These are phyloP conservation scores for Amphiprion percula DNA, from an alignment of 2,113 vertebrate species.

Conservation along the genomic window DNA sequence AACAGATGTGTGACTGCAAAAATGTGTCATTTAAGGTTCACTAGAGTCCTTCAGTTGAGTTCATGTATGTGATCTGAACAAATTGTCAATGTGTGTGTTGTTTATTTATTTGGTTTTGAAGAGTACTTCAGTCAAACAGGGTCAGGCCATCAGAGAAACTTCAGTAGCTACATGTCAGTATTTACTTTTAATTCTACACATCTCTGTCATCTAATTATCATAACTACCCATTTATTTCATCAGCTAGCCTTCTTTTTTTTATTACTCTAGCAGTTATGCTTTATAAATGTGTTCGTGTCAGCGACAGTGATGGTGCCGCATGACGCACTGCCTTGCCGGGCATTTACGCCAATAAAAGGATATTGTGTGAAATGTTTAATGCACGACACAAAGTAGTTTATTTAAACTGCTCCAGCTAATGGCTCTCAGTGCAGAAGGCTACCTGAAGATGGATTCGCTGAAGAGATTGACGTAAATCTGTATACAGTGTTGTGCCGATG, in stretches of 20 bases:
- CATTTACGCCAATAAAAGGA: constrained; percentile 16
- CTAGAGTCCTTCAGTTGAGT: too few species aligned
- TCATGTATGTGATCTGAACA: too few species aligned
- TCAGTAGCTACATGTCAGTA: too few species aligned
- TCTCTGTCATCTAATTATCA: too few species aligned
- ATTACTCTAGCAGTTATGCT: too few species aligned
- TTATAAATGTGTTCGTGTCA: too few species aligned
- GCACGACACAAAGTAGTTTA: constrained; percentile 10
- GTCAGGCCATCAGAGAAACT: background rate
- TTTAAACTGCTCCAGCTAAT: constrained; percentile 42
- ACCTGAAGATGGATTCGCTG: constrained; percentile 35
- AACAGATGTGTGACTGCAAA: too few species aligned
- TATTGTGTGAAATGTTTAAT: constrained; percentile 33
- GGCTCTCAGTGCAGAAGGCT: constrained; percentile 25
- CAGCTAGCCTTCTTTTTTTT: too few species aligned
- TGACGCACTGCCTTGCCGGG: background rate
- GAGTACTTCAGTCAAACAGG: background rate
- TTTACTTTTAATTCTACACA: too few species aligned
- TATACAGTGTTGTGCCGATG: constrained; percentile 47
- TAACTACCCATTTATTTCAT: too few species aligned
- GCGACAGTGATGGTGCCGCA: constrained; percentile 13
- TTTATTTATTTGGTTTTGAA: background rate
- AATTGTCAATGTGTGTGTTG: too few species aligned
- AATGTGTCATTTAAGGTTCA: too few species aligned
- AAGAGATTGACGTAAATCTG: constrained; percentile 46